Evolutionary conservation across 2,797 vertebrate species (phyloP).

Genomic region (Tokudaia tokunoshimensis): DNA sequence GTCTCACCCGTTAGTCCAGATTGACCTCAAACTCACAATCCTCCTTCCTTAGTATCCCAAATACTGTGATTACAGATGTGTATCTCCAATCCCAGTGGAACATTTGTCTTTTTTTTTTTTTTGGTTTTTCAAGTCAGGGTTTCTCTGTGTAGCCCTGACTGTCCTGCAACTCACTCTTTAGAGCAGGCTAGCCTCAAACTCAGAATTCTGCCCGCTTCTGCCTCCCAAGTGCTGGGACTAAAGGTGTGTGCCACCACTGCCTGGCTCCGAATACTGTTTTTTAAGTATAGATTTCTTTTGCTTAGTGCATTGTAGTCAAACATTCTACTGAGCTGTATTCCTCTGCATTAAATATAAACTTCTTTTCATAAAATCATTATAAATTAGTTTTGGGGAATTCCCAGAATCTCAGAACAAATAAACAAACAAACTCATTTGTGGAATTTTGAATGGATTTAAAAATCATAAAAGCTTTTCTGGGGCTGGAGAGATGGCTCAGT

Average conservation of each 20-base stretch:
- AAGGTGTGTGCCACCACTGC: too few species aligned
- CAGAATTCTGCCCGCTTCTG: too few species aligned
- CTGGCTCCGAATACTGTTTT: too few species aligned
- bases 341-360: neutral
- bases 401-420: neutral
- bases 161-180: too few species aligned
- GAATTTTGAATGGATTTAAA: neutral
- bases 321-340: neutral
- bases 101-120: too few species aligned
- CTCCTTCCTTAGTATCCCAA: neutral
- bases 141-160: too few species aligned
- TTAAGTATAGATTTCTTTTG: neutral
- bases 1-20: neutral
- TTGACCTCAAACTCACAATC: neutral
- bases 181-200: too few species aligned
- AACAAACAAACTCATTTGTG: neutral
- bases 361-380: neutral
- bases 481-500: too few species aligned
- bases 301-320: neutral
- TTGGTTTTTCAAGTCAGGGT: too few species aligned
- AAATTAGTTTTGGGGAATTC: conserved; percentile 24
- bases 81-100: too few species aligned
- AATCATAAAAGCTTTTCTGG: neutral
- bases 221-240: too few species aligned
- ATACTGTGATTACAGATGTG: neutral